phyloP scores from a whole-genome alignment of 2,113 vertebrate species.

The Perca flavescens region DNA sequence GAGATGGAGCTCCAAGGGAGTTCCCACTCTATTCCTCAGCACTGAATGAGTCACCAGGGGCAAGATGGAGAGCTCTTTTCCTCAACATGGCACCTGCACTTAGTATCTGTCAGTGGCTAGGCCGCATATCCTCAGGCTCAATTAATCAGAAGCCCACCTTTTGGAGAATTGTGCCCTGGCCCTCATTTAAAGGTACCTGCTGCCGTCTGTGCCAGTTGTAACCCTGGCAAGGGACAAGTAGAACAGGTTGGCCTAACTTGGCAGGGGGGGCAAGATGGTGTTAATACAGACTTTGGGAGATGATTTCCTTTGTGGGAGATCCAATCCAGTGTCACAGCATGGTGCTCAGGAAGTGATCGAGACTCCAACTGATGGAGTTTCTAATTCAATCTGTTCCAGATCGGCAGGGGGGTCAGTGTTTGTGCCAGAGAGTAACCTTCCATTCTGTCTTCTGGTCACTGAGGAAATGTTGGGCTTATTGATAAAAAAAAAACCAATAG shows the following conservation, averaged over 20 bases:
- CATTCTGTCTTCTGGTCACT: slow-evolving; percentile 43
- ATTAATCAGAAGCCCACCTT: slow-evolving; percentile 79
- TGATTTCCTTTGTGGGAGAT: slow-evolving; percentile 77
- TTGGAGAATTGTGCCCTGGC: slow-evolving; percentile 57
- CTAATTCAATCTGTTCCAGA: slow-evolving; percentile 78
- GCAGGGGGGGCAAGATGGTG: slow-evolving; percentile 59
- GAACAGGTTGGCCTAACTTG: slow-evolving; percentile 61
- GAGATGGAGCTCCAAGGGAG: slow-evolving; percentile 32
- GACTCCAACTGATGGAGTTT: slow-evolving; percentile 70
- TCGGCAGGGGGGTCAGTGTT: slow-evolving; percentile 46
- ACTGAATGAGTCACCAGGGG: slow-evolving; percentile 53
- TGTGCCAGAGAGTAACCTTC: slow-evolving; percentile 44
- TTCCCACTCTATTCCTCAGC: slow-evolving; percentile 30
- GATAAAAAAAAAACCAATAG: slow-evolving; percentile 42
- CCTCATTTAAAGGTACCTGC: slow-evolving; percentile 62
- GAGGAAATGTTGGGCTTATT: slow-evolving; percentile 51
- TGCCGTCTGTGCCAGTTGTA: slow-evolving; percentile 47
- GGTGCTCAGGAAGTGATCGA: slow-evolving; percentile 60
- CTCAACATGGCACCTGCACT: slow-evolving; percentile 67
- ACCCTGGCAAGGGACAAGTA: slow-evolving; percentile 60
- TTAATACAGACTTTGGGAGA: slow-evolving; percentile 71
- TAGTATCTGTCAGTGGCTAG: slow-evolving; percentile 73
- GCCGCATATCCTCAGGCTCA: slow-evolving; percentile 59
- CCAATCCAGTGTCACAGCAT: slow-evolving; percentile 71
- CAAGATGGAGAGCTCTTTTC: slow-evolving; percentile 75